Evolutionary conservation across 1,140 invertebrate species (phyloP).

Genomic region (Pseudomyrmex sp.): DNA sequence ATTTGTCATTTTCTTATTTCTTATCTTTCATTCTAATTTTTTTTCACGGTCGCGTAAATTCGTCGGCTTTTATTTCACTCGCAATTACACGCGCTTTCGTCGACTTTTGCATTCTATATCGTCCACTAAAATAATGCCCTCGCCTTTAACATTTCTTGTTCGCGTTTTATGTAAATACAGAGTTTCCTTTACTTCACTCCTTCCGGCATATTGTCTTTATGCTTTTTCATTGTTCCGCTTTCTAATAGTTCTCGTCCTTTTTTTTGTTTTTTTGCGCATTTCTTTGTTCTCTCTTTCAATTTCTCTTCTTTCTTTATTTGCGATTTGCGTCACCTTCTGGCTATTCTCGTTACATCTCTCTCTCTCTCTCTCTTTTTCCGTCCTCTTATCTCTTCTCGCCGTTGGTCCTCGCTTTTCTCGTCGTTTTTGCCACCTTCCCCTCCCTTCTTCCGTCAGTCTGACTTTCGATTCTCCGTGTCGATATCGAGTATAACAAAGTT

Average conservation of each 20-base stretch:
- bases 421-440: not conserved
- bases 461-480: conserved; percentile 41
- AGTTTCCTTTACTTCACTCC: not conserved
- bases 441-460: not conserved
- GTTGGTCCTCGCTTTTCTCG: too few species aligned
- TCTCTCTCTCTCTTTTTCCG: conserved; percentile 3
- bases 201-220: not conserved
- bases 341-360: conserved; percentile 10
- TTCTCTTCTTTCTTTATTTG: not conserved
- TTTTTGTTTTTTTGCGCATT: not conserved
- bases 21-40: conserved; percentile 3
- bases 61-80: too few species aligned
- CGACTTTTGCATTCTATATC: too few species aligned
- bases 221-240: conserved; percentile 29
- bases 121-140: too few species aligned
- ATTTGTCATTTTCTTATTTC: not conserved
- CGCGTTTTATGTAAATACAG: not conserved
- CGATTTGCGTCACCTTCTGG: not conserved
- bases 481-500: conserved; percentile 54
- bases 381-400: not conserved
- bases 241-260: not conserved
- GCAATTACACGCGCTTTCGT: too few species aligned
- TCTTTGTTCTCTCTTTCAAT: conserved; percentile 16
- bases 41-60: not conserved
- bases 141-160: not conserved